A percentile compares a stretch with the other conserved stretches of the same genome.
Evolutionary conservation across 2,797 vertebrate genomes (phyloP).

Genomic region (Coendou prehensilis): DNA sequence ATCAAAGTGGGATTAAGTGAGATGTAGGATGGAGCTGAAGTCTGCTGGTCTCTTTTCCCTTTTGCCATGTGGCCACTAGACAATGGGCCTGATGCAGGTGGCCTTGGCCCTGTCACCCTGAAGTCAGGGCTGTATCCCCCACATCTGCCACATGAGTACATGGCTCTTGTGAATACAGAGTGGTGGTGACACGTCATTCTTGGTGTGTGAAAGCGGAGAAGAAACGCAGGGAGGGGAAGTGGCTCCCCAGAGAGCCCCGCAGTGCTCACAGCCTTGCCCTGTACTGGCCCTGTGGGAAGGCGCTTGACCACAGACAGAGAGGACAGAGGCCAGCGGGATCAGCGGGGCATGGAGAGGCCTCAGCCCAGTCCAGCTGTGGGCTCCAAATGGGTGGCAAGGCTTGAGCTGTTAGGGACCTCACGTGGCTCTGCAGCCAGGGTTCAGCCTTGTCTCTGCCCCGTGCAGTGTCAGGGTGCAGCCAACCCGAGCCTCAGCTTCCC

Average conservation of each 20-base stretch:
- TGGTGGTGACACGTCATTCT: background rate
- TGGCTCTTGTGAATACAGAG: background rate
- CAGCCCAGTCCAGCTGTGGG: background rate
- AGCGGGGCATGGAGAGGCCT: background rate
- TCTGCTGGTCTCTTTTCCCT: background rate
- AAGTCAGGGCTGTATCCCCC: background rate
- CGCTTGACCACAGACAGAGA: background rate
- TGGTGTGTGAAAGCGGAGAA: background rate
- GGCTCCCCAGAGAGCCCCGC: background rate
- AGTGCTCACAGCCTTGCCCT: background rate
- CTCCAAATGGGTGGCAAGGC: background rate
- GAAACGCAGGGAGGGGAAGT: background rate
- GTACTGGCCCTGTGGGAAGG: background rate
- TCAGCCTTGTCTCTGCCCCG: background rate
- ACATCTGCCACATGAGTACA: background rate
- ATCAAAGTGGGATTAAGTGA: background rate
- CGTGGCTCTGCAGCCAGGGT: background rate
- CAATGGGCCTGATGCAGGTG: too few relatives aligned
- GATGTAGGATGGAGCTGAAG: accelerated
- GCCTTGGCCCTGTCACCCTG: background rate
- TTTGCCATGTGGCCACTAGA: accelerated
- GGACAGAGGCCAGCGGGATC: too few relatives aligned
- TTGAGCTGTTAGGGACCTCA: background rate
- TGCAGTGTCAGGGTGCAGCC: accelerated
- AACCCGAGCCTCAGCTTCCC: background rate